Percentiles rank a stretch among this genome's conserved stretches.
phyloP scores from a whole-genome alignment of 2,113 vertebrate genomes.

The Illadopsis cleaveri region DNA sequence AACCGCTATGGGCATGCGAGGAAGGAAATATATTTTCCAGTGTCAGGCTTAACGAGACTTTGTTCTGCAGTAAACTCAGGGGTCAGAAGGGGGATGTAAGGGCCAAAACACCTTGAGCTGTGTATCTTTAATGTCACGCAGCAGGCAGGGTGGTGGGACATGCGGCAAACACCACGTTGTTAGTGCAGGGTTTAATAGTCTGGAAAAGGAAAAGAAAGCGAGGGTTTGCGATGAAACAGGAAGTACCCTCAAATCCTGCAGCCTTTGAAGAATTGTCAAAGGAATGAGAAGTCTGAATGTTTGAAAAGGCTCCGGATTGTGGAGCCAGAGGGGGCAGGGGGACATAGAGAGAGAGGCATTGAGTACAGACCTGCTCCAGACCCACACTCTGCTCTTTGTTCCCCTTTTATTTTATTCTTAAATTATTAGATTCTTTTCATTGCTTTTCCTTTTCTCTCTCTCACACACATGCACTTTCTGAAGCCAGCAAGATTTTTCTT shows the following conservation, averaged over 20 bases:
- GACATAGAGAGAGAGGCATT: neutral
- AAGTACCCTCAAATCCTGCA: constrained; percentile 29
- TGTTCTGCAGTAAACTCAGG: neutral
- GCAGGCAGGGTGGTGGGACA: neutral
- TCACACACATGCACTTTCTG: neutral
- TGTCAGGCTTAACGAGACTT: neutral
- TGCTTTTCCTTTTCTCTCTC: neutral
- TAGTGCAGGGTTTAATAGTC: neutral
- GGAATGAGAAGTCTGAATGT: constrained; percentile 36
- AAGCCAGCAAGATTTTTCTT: neutral
- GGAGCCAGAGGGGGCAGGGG: neutral
- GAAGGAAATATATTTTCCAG: constrained; percentile 39
- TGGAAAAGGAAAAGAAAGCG: constrained; percentile 38
- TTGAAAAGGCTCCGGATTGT: neutral
- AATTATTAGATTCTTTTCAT: neutral
- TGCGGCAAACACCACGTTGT: neutral
- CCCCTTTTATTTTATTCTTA: neutral
- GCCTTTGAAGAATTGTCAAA: constrained; percentile 63
- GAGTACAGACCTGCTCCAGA: neutral
- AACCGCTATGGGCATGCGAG: fast-evolving
- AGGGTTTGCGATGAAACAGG: constrained; percentile 35
- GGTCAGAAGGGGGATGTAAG: neutral
- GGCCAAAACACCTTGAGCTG: neutral
- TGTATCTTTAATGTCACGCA: neutral
- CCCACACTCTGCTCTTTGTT: neutral